phyloP scores from a whole-genome alignment of 2,888 invertebrate genomes.

The Trissonchulus latispiculum region DNA sequence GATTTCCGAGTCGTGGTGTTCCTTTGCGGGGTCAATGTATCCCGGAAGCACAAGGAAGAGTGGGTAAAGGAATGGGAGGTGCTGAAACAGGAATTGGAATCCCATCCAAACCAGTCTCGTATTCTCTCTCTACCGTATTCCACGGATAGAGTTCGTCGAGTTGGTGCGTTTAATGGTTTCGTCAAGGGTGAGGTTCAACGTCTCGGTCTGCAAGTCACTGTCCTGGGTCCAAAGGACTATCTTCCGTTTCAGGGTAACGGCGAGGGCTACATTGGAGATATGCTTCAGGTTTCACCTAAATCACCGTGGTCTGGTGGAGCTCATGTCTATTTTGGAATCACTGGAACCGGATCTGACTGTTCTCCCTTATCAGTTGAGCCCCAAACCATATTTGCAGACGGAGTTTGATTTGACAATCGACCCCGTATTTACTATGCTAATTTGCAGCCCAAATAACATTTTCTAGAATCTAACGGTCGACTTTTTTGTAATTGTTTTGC shows the following conservation, averaged over 20 bases:
- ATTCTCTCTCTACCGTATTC: background rate
- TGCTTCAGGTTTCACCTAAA: too few species aligned
- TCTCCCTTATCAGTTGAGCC: too few species aligned
- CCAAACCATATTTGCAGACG: too few species aligned
- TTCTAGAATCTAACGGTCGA: too few species aligned
- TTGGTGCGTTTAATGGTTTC: background rate
- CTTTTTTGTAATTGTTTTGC: too few species aligned
- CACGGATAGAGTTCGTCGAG: background rate
- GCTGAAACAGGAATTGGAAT: background rate
- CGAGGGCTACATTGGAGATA: too few species aligned
- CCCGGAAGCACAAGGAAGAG: background rate
- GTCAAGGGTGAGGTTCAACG: background rate
- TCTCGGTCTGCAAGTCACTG: background rate
- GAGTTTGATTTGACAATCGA: too few species aligned
- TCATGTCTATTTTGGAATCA: too few species aligned
- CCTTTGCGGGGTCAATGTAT: background rate
- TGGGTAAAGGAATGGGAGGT: background rate
- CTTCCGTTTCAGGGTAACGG: background rate
- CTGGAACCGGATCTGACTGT: too few species aligned
- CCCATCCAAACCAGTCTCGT: background rate
- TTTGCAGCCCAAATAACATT: too few species aligned
- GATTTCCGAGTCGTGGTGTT: background rate
- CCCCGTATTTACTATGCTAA: too few species aligned
- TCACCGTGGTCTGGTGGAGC: too few species aligned
- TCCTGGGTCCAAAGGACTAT: background rate